phyloP scores from a whole-genome alignment of 2,888 invertebrate genomes.

The Aleiodes leptofemur region DNA sequence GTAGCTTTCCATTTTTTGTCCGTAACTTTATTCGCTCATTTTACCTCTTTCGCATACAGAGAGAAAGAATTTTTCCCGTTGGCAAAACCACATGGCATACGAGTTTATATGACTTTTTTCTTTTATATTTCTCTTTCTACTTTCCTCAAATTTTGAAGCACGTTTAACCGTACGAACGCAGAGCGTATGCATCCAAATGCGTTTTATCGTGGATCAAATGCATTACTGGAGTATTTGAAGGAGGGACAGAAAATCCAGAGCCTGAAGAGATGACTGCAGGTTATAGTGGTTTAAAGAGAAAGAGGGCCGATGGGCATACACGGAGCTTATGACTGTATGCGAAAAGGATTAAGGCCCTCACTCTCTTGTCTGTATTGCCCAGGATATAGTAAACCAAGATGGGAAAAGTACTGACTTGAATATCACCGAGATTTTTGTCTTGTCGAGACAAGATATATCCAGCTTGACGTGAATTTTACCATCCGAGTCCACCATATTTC shows the following conservation, averaged over 20 bases:
- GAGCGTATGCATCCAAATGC: slow-evolving; percentile 67
- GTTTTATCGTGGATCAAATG: slow-evolving; percentile 74
- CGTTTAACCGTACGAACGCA: slow-evolving; percentile 61
- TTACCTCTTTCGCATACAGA: slow-evolving; percentile 23
- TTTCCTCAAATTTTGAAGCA: slow-evolving; percentile 51
- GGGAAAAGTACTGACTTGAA: slow-evolving; percentile 68
- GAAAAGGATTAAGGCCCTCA: slow-evolving; percentile 68
- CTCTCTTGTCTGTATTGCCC: slow-evolving; percentile 37
- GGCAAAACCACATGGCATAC: slow-evolving; percentile 42
- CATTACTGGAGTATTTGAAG: slow-evolving; percentile 61
- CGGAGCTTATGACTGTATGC: slow-evolving; percentile 72
- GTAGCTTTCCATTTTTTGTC: not conserved
- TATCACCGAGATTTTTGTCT: slow-evolving; percentile 59
- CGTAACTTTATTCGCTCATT: slow-evolving; percentile 20
- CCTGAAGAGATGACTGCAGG: slow-evolving; percentile 37
- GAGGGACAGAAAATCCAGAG: slow-evolving; percentile 23
- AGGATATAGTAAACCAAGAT: slow-evolving; percentile 48
- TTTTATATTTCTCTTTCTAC: slow-evolving; percentile 56
- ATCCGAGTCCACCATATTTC: slow-evolving; percentile 60
- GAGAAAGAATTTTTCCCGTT: slow-evolving; percentile 20
- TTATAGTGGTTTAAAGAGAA: slow-evolving; percentile 49
- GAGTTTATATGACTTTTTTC: slow-evolving; percentile 51
- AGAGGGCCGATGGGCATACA: slow-evolving; percentile 61
- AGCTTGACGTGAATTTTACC: slow-evolving; percentile 6
- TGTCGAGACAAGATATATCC: slow-evolving; percentile 60